These are phyloP conservation scores for Melipona beecheii DNA, from an alignment of 2,888 invertebrate species.

Conservation along the genomic window DNA sequence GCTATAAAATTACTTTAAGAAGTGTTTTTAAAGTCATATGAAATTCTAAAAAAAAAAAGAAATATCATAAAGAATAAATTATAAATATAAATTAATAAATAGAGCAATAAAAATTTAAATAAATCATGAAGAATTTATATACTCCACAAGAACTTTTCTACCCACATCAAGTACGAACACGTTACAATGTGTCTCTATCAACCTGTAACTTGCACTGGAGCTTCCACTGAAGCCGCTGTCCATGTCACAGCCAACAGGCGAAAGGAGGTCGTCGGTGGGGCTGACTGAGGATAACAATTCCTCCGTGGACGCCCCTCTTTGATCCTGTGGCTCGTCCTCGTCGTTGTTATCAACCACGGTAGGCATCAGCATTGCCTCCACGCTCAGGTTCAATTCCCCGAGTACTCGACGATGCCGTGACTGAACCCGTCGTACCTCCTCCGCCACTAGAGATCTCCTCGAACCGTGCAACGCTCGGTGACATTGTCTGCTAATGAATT, in stretches of 20 bases:
- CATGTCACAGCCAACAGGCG: conserved; percentile 89
- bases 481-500: conserved; percentile 78
- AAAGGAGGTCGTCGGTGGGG: conserved; percentile 90
- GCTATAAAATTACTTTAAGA: neutral
- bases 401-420: conserved; percentile 92
- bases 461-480: conserved; percentile 79
- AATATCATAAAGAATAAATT: neutral
- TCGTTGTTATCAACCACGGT: conserved; percentile 85
- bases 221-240: conserved; percentile 94
- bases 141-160: neutral
- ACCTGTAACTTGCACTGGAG: conserved; percentile 91
- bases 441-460: conserved; percentile 88
- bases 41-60: neutral
- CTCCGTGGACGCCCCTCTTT: conserved; percentile 85
- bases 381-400: conserved; percentile 94
- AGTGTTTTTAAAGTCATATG: neutral
- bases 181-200: conserved; percentile 32
- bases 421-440: conserved; percentile 93
- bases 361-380: conserved; percentile 96
- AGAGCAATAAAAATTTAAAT: neutral
- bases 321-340: conserved; percentile 80
- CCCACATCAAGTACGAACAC: neutral
- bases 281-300: conserved; percentile 88
- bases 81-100: neutral
- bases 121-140: neutral